A percentile compares a stretch with the other conserved stretches of the same genome.
phyloP scores from a whole-genome alignment of 35 echinoderm and acorn worm species.

The Apostichopus parvimensis region DNA sequence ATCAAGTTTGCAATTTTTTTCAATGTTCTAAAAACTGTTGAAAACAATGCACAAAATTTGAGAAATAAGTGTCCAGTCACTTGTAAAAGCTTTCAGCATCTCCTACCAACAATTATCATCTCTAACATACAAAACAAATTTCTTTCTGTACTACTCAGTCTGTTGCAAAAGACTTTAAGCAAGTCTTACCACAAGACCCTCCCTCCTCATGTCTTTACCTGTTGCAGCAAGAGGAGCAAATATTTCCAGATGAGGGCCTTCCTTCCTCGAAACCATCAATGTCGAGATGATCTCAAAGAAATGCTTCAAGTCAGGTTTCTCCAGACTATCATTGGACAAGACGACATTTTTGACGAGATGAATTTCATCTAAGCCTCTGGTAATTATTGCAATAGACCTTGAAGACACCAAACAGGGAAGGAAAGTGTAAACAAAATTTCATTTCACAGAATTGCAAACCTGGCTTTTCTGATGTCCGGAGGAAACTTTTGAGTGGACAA shows the following conservation, averaged over 20 bases:
- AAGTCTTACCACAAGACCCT: no score
- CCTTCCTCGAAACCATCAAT: conserved; percentile 35
- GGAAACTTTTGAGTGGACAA: no score
- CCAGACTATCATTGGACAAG: conserved; percentile 58
- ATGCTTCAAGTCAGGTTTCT: conserved; percentile 82
- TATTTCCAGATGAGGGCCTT: conserved; percentile 78
- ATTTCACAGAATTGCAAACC: not conserved
- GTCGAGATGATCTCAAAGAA: conserved; percentile 82
- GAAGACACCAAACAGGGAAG: not conserved
- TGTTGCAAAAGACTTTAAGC: no score
- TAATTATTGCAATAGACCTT: conserved; percentile 36
- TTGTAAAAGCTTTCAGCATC: no score
- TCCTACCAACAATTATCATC: no score
- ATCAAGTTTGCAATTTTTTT: no score
- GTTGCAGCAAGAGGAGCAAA: conserved; percentile 92
- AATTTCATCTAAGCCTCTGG: conserved; percentile 54
- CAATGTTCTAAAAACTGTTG: no score
- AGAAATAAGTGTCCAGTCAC: no score
- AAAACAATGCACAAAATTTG: no score
- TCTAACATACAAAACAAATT: no score
- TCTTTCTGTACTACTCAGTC: no score
- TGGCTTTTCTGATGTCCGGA: no score
- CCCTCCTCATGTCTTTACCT: conserved; percentile 46
- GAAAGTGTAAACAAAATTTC: not conserved
- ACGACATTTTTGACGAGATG: conserved; percentile 61